Percentiles rank a stretch among this genome's conserved stretches.
phyloP scores from a whole-genome alignment of 2,888 invertebrate genomes.

The Drosophila paramelanica region DNA sequence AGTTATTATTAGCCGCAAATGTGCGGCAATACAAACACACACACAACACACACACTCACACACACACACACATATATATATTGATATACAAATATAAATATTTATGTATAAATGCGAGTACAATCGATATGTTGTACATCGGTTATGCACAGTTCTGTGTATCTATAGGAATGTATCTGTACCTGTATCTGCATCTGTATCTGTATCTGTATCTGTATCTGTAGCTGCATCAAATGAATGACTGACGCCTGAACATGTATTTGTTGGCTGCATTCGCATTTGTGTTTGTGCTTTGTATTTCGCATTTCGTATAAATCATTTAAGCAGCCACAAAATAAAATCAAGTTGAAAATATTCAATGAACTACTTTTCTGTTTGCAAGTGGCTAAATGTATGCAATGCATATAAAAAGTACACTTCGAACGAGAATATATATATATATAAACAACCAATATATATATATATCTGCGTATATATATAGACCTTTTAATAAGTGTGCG shows the following conservation, averaged over 20 bases:
- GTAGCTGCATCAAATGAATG: conserved; percentile 45
- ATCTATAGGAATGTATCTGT: conserved; percentile 26
- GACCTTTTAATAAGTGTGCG: conserved; percentile 26
- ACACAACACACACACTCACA: conserved; percentile 25
- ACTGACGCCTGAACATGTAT: conserved; percentile 42
- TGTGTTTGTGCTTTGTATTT: conserved; percentile 62
- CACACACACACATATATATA: conserved; percentile 12
- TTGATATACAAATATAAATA: conserved; percentile 29
- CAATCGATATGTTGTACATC: conserved; percentile 63
- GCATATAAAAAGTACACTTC: conserved; percentile 52
- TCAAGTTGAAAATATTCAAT: conserved; percentile 82
- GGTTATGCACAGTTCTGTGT: conserved; percentile 40
- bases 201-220: conserved; percentile 18
- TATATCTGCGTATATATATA: conserved; percentile 6
- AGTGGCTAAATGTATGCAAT: conserved; percentile 65
- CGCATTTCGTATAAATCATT: conserved; percentile 67
- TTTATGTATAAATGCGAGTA: conserved; percentile 30
- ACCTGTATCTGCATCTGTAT: conserved; percentile 1
- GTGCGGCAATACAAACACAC: conserved; percentile 63
- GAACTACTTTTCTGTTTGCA: conserved; percentile 72
- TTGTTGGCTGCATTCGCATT: conserved; percentile 4
- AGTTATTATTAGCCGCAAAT: conserved; percentile 81
- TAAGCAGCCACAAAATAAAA: conserved; percentile 65
- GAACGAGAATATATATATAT: conserved; percentile 34
- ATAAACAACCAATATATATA: conserved; percentile 4